Conservation (phyloP, 2,888 invertebrate genomes). For the Drosophila atroscutellata region DNA sequence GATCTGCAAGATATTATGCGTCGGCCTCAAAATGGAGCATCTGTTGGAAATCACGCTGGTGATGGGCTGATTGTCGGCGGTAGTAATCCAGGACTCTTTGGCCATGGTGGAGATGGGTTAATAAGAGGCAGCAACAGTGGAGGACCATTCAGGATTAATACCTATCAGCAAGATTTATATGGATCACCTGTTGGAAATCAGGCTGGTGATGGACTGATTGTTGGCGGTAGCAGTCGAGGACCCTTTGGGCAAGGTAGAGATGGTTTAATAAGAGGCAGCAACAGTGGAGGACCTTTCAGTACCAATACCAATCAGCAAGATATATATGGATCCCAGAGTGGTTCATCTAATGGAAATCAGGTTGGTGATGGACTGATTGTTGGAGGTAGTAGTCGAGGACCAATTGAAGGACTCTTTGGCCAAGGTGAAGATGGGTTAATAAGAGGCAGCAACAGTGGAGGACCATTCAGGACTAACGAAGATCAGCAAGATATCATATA, state of each 20-base stretch:
- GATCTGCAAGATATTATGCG: too few relatives aligned
- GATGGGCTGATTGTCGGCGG: too few relatives aligned
- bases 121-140: slow-evolving; percentile 8
- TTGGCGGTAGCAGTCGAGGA: not conserved
- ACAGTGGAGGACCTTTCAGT: slow-evolving; percentile 14
- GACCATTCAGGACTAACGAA: not conserved
- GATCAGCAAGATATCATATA: not conserved
- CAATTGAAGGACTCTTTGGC: not conserved
- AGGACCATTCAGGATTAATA: not conserved
- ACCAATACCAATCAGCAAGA: not conserved
- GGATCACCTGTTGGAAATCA: not conserved
- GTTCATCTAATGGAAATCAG: not conserved
- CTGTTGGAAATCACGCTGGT: too few relatives aligned
- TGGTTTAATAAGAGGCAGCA: slow-evolving; percentile 1
- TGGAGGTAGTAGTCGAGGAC: not conserved
- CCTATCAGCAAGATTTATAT: too few relatives aligned
- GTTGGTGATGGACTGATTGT: not conserved
- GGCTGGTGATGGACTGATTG: not conserved
- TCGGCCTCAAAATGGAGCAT: too few relatives aligned
- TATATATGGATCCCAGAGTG: too few relatives aligned
- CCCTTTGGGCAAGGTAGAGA: slow-evolving; percentile 1
- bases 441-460: slow-evolving; percentile 11
- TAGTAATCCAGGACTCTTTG: too few relatives aligned
- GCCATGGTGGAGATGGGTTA: not conserved
- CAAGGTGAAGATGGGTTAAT: not conserved